Conservation (phyloP, 2,797 vertebrate genomes). For the Eremophila alpestris region DNA sequence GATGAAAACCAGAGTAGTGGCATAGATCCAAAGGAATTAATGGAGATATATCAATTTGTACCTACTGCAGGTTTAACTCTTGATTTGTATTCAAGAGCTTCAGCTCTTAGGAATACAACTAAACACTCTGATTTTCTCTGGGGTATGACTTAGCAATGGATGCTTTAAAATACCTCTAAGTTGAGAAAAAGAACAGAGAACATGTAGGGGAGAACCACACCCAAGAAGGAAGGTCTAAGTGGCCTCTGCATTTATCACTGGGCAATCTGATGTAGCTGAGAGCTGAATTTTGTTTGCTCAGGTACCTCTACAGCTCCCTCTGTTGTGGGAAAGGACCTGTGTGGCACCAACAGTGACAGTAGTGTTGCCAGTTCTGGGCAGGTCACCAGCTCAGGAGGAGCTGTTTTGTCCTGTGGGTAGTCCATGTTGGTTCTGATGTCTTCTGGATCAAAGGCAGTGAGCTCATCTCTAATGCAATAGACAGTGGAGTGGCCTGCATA, state of each 20-base stretch:
- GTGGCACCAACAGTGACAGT: background rate
- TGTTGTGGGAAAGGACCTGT: background rate
- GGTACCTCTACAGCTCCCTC: background rate
- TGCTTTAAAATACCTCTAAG: background rate
- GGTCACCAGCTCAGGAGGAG: background rate
- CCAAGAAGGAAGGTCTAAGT: background rate
- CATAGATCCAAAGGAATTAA: constrained; percentile 14
- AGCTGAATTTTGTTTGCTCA: background rate
- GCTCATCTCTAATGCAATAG: background rate
- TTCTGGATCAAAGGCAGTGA: background rate
- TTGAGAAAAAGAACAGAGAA: background rate
- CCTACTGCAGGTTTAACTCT: constrained; percentile 38
- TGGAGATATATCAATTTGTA: constrained; percentile 20
- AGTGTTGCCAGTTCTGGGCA: background rate
- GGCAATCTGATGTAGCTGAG: background rate
- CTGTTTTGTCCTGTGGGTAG: background rate
- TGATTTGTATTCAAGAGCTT: background rate
- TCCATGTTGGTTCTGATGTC: background rate
- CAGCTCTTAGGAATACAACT: background rate
- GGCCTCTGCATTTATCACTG: background rate
- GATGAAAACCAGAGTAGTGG: constrained; percentile 41
- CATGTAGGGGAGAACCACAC: background rate
- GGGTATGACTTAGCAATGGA: background rate
- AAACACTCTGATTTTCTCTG: background rate
- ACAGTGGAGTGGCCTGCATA: background rate